These are phyloP conservation scores for Proterorhinus semilunaris DNA, from an alignment of 2,113 vertebrate species.

Conservation along the genomic window DNA sequence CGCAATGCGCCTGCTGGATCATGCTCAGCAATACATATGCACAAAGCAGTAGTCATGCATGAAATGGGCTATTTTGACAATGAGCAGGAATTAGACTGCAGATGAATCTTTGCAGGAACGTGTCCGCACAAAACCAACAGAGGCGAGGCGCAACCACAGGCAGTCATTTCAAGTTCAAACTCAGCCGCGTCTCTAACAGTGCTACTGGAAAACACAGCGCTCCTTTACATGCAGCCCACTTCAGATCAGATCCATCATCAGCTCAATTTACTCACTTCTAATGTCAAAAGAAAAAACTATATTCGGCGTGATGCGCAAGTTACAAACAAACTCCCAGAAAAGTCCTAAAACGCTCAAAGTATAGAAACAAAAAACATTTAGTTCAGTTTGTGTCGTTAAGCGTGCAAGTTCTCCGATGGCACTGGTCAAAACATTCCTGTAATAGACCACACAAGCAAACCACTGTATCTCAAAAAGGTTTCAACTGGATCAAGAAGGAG, in stretches of 20 bases:
- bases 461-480: constrained; percentile 50
- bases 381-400: constrained; percentile 40
- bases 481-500: constrained; percentile 51
- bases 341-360: constrained; percentile 34
- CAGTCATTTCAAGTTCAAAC: constrained; percentile 54
- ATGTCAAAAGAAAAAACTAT: background rate
- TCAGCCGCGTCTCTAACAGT: constrained; percentile 14
- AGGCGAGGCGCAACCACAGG: constrained; percentile 47
- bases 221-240: background rate
- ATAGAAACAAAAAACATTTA: constrained; percentile 14
- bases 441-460: constrained; percentile 63
- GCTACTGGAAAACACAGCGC: constrained; percentile 13
- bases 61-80: background rate
- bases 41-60: background rate
- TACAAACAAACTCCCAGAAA: constrained; percentile 18
- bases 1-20: background rate
- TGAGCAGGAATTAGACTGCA: constrained; percentile 2
- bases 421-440: constrained; percentile 66
- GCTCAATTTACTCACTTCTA: constrained; percentile 16
- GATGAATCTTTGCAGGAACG: constrained; percentile 25
- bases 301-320: background rate
- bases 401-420: constrained; percentile 54
- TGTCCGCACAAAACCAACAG: constrained; percentile 38
- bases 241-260: constrained; percentile 14
- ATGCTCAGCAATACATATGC: background rate